A percentile compares a stretch with the other conserved stretches of the same genome.
Conservation (phyloP, 2,113 vertebrate species). For the Tyrannus savana region DNA sequence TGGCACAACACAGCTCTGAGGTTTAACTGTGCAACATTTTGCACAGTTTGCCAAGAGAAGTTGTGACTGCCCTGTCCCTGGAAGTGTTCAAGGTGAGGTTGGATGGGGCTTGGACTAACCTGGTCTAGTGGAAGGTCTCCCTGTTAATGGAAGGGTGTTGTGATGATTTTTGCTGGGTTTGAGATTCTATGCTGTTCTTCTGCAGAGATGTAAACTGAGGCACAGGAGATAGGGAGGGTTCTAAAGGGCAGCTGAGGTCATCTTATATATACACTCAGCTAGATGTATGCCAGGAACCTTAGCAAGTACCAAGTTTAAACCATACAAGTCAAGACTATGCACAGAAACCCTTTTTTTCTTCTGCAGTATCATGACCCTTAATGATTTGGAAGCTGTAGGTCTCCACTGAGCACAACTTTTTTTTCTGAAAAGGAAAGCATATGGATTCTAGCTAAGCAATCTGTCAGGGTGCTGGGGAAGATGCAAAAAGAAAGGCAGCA, state of each 20-base stretch:
- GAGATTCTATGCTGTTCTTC: neutral
- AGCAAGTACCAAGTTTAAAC: neutral
- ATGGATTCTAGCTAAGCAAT: conserved; percentile 18
- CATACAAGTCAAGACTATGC: neutral
- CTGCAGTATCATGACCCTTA: neutral
- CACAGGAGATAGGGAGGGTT: neutral
- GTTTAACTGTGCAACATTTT: neutral
- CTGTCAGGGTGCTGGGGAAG: neutral
- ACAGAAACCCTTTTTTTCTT: neutral
- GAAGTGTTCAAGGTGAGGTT: neutral
- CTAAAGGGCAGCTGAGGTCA: neutral
- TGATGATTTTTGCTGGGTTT: neutral
- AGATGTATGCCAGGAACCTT: neutral
- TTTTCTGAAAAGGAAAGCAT: conserved; percentile 7
- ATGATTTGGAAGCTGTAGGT: neutral
- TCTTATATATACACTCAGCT: neutral
- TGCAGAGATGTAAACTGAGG: neutral
- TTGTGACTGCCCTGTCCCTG: neutral
- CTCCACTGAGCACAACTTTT: neutral
- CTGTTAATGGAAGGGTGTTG: neutral
- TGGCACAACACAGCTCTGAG: neutral
- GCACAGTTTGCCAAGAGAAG: neutral
- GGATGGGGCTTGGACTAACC: neutral
- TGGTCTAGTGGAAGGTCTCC: neutral
- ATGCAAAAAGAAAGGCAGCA: conserved; percentile 27